These are phyloP conservation scores for Brachymystax lenok DNA, from an alignment of 2,797 vertebrate genomes.

Conservation along the genomic window DNA sequence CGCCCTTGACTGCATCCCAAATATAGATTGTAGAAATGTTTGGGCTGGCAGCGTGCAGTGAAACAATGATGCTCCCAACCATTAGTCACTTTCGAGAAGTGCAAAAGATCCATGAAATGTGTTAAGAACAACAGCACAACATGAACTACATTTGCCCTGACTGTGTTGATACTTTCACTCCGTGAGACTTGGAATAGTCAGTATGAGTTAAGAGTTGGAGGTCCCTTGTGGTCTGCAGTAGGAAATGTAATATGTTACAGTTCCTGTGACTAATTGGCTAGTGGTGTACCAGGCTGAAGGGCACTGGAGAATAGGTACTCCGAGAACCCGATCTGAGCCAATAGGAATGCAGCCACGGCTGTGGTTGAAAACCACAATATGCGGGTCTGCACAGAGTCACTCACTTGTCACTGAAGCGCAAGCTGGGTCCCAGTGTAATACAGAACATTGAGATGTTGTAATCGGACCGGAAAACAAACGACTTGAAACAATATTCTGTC, in stretches of 20 bases:
- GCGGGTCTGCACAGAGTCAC: slow-evolving; percentile 30
- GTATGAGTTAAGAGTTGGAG: slow-evolving; percentile 30
- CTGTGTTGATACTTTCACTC: slow-evolving; percentile 43
- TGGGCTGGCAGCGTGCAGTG: slow-evolving; percentile 59
- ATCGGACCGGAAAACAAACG: background rate
- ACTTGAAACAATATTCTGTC: background rate
- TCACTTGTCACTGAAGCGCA: slow-evolving; percentile 32
- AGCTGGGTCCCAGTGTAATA: slow-evolving; percentile 15
- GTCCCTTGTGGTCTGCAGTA: slow-evolving; percentile 29
- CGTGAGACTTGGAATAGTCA: slow-evolving; percentile 23
- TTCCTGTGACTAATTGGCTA: slow-evolving; percentile 39
- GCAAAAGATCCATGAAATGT: slow-evolving; percentile 42
- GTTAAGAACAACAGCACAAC: slow-evolving; percentile 31
- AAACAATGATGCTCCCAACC: slow-evolving; percentile 48
- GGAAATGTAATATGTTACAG: slow-evolving; percentile 47
- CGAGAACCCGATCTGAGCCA: slow-evolving; percentile 41
- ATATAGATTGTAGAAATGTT: slow-evolving; percentile 68
- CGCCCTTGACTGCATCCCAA: slow-evolving; percentile 37
- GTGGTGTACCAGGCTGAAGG: slow-evolving; percentile 30
- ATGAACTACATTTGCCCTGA: slow-evolving; percentile 55
- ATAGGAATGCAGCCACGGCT: slow-evolving; percentile 39
- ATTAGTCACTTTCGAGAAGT: slow-evolving; percentile 68
- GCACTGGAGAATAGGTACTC: slow-evolving; percentile 41
- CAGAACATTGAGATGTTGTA: background rate
- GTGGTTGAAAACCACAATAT: slow-evolving; percentile 48